These are phyloP conservation scores for Piezodorus guildinii DNA, from an alignment of 1,140 invertebrate genomes.

Conservation along the genomic window DNA sequence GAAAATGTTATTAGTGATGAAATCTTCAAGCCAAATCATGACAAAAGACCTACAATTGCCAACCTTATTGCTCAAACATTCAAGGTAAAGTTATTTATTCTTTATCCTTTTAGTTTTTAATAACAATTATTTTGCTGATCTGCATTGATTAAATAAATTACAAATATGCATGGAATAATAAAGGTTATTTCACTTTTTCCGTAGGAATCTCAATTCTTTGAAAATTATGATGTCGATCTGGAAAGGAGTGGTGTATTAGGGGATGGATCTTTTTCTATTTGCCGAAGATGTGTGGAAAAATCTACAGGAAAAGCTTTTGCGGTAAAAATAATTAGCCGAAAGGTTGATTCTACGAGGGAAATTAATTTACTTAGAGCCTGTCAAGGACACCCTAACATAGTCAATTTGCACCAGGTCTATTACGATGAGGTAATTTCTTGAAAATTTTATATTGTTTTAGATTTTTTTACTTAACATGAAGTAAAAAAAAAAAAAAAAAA, in stretches of 20 bases:
- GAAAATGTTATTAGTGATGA: conserved; percentile 72
- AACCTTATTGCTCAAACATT: conserved; percentile 39
- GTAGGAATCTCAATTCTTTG: conserved; percentile 75
- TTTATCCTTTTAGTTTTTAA: background rate
- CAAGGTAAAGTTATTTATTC: conserved; percentile 33
- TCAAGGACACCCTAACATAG: conserved; percentile 80
- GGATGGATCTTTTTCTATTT: conserved; percentile 82
- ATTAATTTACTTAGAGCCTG: conserved; percentile 64
- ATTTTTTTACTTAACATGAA: background rate
- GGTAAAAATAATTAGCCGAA: conserved; percentile 81
- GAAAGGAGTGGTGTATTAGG: conserved; percentile 54
- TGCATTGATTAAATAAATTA: no score
- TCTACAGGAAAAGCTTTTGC: conserved; percentile 63
- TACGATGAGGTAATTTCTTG: conserved; percentile 54
- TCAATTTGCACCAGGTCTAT: conserved; percentile 68
- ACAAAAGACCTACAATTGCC: conserved; percentile 38
- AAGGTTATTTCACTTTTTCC: conserved; percentile 25
- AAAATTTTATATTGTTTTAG: background rate
- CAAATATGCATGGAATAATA: background rate
- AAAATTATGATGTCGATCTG: conserved; percentile 64
- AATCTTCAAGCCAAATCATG: conserved; percentile 41
- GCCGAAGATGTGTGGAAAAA: conserved; percentile 67
- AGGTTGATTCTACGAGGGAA: conserved; percentile 63
- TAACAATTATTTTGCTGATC: no score
- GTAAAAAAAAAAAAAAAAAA: no score